Base-by-base conservation (phyloP, 1,140 invertebrate genomes). In the Rhynchophorus ferrugineus region DNA sequence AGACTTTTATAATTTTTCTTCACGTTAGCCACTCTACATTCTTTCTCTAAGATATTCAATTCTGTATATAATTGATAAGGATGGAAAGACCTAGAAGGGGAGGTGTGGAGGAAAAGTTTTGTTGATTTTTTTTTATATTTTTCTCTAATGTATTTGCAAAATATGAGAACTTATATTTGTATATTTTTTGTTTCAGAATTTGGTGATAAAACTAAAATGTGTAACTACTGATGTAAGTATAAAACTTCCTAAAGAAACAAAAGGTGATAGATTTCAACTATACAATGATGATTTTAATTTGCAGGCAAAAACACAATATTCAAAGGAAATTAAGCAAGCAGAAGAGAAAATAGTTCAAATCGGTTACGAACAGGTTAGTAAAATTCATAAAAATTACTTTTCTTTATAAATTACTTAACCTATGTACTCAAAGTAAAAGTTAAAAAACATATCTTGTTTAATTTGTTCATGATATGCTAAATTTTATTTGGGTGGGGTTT, bases 211-310 rank as follows among this genome's bases (percentile, higher is more conserved):
- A 56, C 61, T 78, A 49, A 75, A 78, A 58, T n/a, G n/a, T n/a
- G n/a, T n/a, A 73, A 78, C 59, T 75, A 79, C 54, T 62, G 75
- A 73, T 56, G 79, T 81, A 73, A 75, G 77, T 74, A 38, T 24
- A 29, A 43, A 33, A 47, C 24, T 44, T n/a, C n/a, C n/a, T n/a
- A n/a, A n/a, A n/a, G n/a, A n/a, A n/a, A n/a, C n/a, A n/a, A n/a
- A n/a, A n/a, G n/a, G n/a, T n/a, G n/a, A n/a, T n/a, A n/a, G n/a
- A n/a, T n/a, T n/a, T n/a, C n/a, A n/a, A 36, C n/a, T 37, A 16
- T 20, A 7, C 7, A 22, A n/a, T n/a, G n/a, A n/a, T n/a, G n/a
- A n/a, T n/a, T n/a, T 22, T 22, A 5, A n/a, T 49, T 57, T 49
- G 37, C 17, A 63, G 60, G 35, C 19, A 7, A 58, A 65, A 50